Evolutionary conservation across 1,140 invertebrate genomes (phyloP), one percentile per base, ranked within the genome.

Genomic region (Aphelinus atriplicis): DNA sequence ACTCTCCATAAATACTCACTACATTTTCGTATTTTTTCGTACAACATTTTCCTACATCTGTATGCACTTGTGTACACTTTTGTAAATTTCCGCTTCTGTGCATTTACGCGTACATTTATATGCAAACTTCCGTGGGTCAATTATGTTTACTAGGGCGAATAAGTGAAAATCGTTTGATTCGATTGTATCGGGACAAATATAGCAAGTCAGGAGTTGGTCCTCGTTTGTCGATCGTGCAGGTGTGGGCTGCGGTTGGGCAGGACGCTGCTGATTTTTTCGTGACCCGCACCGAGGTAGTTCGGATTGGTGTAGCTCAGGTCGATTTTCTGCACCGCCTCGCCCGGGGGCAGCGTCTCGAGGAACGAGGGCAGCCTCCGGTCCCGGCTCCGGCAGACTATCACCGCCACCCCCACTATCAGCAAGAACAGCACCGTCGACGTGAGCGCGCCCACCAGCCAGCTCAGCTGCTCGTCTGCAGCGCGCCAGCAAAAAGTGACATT

Each of bases 371-470:
- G 78, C 42, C 81, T 83, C 42, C 75, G 65, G 1, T 75, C 71
- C 57, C 84, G 86, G 5, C 85, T 78, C 43, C 79, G 79, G 61
- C 81, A 88, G 0, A 88, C 86, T 1, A 87, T 85, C 60, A 88
- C 26, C 4, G 85, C 86, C 0, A 87, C 86, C 0, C 84, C 78
- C 7, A 83, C 79, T 53, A 87, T 87, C 75, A 87, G 78, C 2
- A 87, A 77, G 7, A 87, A 83, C n/a, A 87, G 76, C 42, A 85
- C 82, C 4, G 86, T 43, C 0, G 84, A 81, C 3, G 86, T 87
- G 55, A 87, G 62, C 4, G 83, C 81, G 45, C 86, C 87, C 43
- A 88, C 87, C 9, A 87, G 81, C 86, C 86, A 87, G 55, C 84
- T 83, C 1, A 88, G 56, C 69, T 79, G 84, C 10, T 85, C 80